Evolutionary conservation across 2,888 invertebrate species (phyloP), one percentile per base, ranked within the genome.

Genomic region (Pyrrhopygopsis socrates): DNA sequence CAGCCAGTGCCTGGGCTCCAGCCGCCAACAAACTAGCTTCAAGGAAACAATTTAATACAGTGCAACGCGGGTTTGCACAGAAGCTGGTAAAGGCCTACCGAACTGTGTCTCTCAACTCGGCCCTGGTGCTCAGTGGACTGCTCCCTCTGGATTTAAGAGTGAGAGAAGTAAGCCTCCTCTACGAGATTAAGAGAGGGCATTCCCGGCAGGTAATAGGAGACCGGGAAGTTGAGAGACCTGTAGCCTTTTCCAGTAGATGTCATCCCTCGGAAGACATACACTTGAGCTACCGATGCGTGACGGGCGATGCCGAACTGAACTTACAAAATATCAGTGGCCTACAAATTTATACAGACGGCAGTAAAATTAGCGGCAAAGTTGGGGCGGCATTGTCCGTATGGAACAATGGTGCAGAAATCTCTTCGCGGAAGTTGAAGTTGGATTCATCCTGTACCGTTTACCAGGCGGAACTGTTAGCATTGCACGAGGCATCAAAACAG

Each of bases 71-170:
- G 0, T 80, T 88, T 6, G 86, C 74, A 0, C 88, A 86, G 15
- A 90, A 86, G 9, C 13, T 90, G 0, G 79, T 79, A 6, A 70
- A 54, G 20, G 76, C 84, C 0, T 90, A 88, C 18, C 65, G 86
- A 0, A 90, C 90, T 2, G 84, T 83, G 24, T 88, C 86, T 1
- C 70, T 90, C 2, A 81, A 86, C 74, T 82, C 91, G 22, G 87
- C 88, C 5, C 34, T 89, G 20, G 13, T 85, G 5, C 80, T 91
- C 11, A 76, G 87, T 3, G 88, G 88, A 77, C 41, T 91, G n/a
- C 87, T 91, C 5, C 89, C 91, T 13, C 80, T 91, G 0, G 90
- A 89, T 80, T 76, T 91, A 2, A 24, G 90, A 0, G 73, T 89
- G 76, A 89, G 70, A 38, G 90, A 90, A 18, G 34, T 11, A 34